These are phyloP conservation scores for Notarius quadriscutis DNA, from an alignment of 2,113 vertebrate species.

Conservation along the genomic window DNA sequence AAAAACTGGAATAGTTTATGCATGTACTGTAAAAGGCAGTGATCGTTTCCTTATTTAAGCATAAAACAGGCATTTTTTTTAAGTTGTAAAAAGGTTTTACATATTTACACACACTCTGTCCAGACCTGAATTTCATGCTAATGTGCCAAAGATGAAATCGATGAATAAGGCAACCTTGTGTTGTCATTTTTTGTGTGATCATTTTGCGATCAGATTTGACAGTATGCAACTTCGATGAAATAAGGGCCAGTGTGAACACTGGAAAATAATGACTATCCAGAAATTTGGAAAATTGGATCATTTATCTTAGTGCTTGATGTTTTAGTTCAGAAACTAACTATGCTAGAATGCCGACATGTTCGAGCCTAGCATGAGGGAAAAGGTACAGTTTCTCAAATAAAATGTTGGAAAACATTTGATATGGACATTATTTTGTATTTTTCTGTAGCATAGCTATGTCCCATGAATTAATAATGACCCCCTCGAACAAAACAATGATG, in stretches of 20 bases:
- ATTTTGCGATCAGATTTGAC: background rate
- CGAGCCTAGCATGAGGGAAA: no score
- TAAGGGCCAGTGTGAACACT: background rate
- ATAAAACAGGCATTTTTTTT: background rate
- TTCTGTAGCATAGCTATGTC: background rate
- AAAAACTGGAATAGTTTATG: no score
- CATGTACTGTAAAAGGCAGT: no score
- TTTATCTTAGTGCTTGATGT: background rate
- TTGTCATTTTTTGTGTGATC: background rate
- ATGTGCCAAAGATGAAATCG: background rate
- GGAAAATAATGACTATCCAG: background rate
- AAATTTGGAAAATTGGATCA: background rate
- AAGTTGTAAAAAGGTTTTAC: background rate
- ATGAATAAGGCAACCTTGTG: background rate
- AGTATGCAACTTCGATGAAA: background rate
- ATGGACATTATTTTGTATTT: background rate
- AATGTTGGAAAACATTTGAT: background rate
- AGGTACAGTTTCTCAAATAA: background rate
- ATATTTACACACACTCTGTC: background rate
- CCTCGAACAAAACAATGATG: background rate
- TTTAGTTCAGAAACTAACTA: background rate
- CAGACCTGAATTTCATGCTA: background rate
- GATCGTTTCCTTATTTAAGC: background rate
- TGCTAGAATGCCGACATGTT: background rate
- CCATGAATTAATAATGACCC: background rate